Percentiles rank a stretch among this genome's conserved stretches.
Evolutionary conservation across 2,113 vertebrate genomes (phyloP).

Genomic region (Lophochroa leadbeateri): DNA sequence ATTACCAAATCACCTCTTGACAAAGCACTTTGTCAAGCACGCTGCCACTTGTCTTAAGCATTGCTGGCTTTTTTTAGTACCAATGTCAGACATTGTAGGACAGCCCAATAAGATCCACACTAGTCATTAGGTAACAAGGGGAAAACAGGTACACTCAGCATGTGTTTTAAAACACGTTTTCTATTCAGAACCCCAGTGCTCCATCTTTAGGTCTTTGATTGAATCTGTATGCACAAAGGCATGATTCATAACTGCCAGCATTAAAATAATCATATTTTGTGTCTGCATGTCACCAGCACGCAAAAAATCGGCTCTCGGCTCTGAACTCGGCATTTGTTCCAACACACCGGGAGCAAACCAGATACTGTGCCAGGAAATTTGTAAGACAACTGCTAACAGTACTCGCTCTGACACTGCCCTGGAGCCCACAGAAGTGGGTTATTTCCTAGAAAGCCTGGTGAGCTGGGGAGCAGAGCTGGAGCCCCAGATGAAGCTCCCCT

Average conservation of each 20-base stretch:
- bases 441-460: neutral
- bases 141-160: neutral
- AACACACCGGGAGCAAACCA: accelerated
- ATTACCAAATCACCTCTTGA: neutral
- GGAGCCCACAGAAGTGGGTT: neutral
- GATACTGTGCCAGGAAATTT: neutral
- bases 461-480: neutral
- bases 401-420: accelerated
- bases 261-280: neutral
- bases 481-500: constrained; percentile 44
- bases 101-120: neutral
- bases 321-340: accelerated
- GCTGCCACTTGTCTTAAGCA: neutral
- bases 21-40: neutral
- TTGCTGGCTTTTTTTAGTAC: neutral
- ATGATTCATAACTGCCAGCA: neutral
- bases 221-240: neutral
- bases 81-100: neutral
- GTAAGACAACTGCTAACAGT: neutral
- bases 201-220: constrained; percentile 48
- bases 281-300: neutral
- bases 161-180: neutral
- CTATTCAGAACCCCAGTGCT: constrained; percentile 10
- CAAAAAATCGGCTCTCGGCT: neutral
- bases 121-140: neutral